Evolutionary conservation across 2,888 invertebrate genomes (phyloP).

Genomic region (Agapostemon virescens): DNA sequence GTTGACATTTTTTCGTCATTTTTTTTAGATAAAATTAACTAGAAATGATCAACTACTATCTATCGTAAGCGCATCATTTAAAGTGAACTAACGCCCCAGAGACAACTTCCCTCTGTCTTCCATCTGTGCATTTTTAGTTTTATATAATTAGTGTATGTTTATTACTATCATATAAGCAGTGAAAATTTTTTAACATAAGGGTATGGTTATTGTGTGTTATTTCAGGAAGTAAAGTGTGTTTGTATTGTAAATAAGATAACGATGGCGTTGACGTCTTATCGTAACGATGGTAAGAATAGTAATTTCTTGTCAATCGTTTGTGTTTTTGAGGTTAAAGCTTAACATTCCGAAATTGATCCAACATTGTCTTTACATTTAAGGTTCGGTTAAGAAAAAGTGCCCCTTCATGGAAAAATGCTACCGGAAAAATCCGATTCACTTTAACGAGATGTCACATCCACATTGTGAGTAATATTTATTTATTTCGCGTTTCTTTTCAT

Average conservation of each 20-base stretch:
- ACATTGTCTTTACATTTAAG: constrained; percentile 20
- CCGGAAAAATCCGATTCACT: constrained; percentile 91
- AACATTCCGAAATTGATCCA: background rate
- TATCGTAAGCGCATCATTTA: background rate
- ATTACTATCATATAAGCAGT: too few species aligned
- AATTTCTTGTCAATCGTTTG: background rate
- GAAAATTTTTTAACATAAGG: background rate
- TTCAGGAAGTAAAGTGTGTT: too few species aligned
- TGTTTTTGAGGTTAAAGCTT: constrained; percentile 24
- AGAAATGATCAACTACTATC: background rate
- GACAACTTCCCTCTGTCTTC: constrained; percentile 7
- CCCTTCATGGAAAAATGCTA: constrained; percentile 90
- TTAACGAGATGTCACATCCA: constrained; percentile 89
- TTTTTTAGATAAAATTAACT: background rate
- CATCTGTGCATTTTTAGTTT: background rate
- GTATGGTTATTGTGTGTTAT: background rate
- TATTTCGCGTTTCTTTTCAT: constrained; percentile 20
- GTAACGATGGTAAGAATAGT: constrained; percentile 33
- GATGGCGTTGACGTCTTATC: constrained; percentile 19
- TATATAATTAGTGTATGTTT: background rate
- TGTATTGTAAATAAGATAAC: too few species aligned
- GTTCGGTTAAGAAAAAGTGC: constrained; percentile 82
- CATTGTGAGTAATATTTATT: constrained; percentile 84
- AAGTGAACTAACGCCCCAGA: background rate
- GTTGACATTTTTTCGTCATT: too few species aligned